A percentile compares a stretch with the other conserved stretches of the same genome.
Evolutionary conservation across 2,113 vertebrate genomes (phyloP).

Genomic region (Erinaceus europaeus): DNA sequence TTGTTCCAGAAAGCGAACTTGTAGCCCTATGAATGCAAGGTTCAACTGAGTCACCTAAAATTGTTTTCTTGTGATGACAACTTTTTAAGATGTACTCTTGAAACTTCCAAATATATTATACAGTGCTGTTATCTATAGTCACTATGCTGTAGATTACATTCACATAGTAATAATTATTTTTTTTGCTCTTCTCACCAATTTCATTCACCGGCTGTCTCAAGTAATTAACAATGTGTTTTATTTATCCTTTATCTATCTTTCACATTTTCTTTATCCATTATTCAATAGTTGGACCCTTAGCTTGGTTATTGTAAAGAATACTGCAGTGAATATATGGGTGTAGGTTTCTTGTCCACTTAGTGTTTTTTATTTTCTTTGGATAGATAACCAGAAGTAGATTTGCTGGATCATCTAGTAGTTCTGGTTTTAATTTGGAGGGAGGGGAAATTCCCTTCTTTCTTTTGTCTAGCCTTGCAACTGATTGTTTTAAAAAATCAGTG

Average conservation of each 20-base stretch:
- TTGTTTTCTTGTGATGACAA: background rate
- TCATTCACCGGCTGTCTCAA: background rate
- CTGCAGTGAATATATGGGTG: background rate
- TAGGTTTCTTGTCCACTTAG: background rate
- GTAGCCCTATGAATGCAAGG: too few species aligned
- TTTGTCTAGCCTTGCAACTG: background rate
- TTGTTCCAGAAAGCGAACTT: too few species aligned
- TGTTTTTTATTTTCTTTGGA: background rate
- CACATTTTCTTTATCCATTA: background rate
- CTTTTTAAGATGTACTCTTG: background rate
- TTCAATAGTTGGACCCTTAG: background rate
- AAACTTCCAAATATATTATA: background rate
- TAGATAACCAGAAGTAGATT: background rate
- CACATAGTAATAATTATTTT: too few species aligned
- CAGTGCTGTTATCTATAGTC: background rate
- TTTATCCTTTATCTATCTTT: background rate
- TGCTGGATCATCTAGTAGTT: background rate
- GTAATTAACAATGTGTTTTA: background rate
- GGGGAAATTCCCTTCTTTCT: background rate
- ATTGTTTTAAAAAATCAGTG: constrained; percentile 10
- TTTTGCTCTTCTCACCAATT: background rate
- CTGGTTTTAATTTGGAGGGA: background rate
- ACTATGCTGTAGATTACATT: background rate
- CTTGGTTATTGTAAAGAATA: background rate
- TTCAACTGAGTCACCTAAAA: too few species aligned